phyloP scores from a whole-genome alignment of 2,797 vertebrate genomes.

The Bradypus variegatus region DNA sequence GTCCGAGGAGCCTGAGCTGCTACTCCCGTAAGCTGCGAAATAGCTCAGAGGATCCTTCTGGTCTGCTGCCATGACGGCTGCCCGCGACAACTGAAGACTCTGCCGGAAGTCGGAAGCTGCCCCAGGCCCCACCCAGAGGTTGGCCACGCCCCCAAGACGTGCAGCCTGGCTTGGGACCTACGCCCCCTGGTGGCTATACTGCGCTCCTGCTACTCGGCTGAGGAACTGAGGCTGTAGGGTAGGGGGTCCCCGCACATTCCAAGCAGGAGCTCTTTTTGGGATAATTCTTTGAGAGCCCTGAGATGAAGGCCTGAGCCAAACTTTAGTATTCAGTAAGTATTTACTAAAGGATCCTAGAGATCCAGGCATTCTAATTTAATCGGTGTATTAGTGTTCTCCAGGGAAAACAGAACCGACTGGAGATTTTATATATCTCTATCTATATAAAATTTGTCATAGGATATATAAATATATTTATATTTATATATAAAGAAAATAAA shows the following conservation, averaged over 20 bases:
- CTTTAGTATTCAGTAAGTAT: not conserved
- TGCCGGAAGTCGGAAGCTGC: constrained; percentile 61
- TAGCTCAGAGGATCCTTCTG: constrained; percentile 84
- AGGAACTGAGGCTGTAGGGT: not conserved
- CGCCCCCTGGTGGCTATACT: not conserved
- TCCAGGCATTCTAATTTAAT: not conserved
- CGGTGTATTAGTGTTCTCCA: too few relatives aligned
- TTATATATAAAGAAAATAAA: too few relatives aligned
- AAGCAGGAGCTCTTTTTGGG: not conserved
- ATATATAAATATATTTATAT: too few relatives aligned
- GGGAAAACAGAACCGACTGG: too few relatives aligned
- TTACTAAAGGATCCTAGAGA: not conserved
- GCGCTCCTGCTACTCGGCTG: accelerated
- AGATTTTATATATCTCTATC: too few relatives aligned
- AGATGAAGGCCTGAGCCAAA: not conserved
- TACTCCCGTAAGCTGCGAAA: constrained; percentile 86
- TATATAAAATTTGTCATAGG: too few relatives aligned
- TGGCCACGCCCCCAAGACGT: not conserved
- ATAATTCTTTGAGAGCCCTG: not conserved
- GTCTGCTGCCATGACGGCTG: constrained; percentile 78
- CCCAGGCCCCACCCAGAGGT: not conserved
- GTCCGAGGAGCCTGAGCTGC: constrained; percentile 66
- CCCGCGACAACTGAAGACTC: not conserved
- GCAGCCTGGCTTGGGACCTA: accelerated
- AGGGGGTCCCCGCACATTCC: accelerated